Percentiles rank a stretch among this genome's conserved stretches.
phyloP scores from a whole-genome alignment of 2,113 vertebrate genomes.

The Mesoclemmys tuberculata region DNA sequence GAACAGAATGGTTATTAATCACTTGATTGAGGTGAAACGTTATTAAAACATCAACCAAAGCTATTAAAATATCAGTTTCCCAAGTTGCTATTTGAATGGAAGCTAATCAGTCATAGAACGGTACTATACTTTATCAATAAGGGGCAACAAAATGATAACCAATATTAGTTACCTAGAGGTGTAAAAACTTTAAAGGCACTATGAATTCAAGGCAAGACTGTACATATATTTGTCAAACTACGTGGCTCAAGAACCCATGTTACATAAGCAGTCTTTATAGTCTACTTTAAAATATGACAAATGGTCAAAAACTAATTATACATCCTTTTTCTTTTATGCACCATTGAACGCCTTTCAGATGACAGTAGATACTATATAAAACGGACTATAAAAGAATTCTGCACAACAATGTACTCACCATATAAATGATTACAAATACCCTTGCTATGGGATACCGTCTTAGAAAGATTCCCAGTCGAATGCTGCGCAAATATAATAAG shows the following conservation, averaged over 20 bases:
- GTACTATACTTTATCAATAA: neutral
- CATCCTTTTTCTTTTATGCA: neutral
- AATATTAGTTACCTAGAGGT: neutral
- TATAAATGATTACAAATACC: slow-evolving; percentile 96
- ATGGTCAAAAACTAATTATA: neutral
- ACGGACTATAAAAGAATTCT: neutral
- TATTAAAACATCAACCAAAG: neutral
- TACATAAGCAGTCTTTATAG: neutral
- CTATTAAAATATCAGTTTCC: neutral
- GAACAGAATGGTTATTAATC: neutral
- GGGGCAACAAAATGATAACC: neutral
- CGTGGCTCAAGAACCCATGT: neutral
- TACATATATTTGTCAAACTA: neutral
- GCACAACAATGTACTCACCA: slow-evolving; percentile 83
- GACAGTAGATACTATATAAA: neutral
- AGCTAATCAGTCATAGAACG: neutral
- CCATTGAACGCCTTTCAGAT: neutral
- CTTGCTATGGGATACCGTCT: slow-evolving; percentile 94
- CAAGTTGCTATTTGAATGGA: neutral
- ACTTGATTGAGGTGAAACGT: neutral
- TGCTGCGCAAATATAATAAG: slow-evolving; percentile 76
- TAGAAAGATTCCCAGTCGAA: slow-evolving; percentile 96
- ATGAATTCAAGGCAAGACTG: neutral
- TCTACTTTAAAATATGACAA: neutral
- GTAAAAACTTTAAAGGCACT: neutral